Conservation (phyloP, 1,140 invertebrate genomes). For the Drosophila pseudoananassae region DNA sequence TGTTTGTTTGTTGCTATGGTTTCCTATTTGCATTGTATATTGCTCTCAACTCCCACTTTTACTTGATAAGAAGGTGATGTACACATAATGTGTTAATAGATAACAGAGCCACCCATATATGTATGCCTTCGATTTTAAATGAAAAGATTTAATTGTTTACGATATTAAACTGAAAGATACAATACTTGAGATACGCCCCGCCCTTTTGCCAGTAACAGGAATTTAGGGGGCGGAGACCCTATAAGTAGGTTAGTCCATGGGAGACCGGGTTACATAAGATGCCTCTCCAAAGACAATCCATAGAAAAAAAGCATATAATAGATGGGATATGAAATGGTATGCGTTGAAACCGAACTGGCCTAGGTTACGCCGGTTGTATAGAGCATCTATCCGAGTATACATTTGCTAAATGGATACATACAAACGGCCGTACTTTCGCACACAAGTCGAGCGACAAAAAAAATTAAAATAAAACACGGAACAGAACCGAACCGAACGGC, state of each 20-base stretch:
- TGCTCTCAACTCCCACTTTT: constrained; percentile 19
- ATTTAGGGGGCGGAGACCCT: constrained; percentile 6
- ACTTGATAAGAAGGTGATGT: constrained; percentile 21
- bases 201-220: constrained; percentile 7
- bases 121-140: constrained; percentile 1
- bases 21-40: constrained; percentile 10
- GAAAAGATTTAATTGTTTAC: too few species aligned
- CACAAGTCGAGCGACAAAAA: constrained; percentile 26
- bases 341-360: constrained; percentile 20
- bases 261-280: constrained; percentile 33
- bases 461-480: constrained; percentile 38
- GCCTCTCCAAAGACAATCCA: constrained; percentile 24
- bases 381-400: constrained; percentile 61
- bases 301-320: constrained; percentile 22
- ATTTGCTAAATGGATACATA: constrained; percentile 60
- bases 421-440: constrained; percentile 48
- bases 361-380: constrained; percentile 66
- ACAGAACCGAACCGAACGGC: constrained; percentile 37
- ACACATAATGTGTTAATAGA: constrained; percentile 17
- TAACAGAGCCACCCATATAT: constrained; percentile 7
- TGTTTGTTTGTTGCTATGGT: constrained; percentile 30
- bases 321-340: constrained; percentile 1
- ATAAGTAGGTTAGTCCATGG: constrained; percentile 33
- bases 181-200: constrained; percentile 3
- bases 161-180: neutral